Evolutionary conservation across 2,888 invertebrate genomes (phyloP), one percentile per base, ranked within the genome.

Genomic region (Ichneumon xanthorius): DNA sequence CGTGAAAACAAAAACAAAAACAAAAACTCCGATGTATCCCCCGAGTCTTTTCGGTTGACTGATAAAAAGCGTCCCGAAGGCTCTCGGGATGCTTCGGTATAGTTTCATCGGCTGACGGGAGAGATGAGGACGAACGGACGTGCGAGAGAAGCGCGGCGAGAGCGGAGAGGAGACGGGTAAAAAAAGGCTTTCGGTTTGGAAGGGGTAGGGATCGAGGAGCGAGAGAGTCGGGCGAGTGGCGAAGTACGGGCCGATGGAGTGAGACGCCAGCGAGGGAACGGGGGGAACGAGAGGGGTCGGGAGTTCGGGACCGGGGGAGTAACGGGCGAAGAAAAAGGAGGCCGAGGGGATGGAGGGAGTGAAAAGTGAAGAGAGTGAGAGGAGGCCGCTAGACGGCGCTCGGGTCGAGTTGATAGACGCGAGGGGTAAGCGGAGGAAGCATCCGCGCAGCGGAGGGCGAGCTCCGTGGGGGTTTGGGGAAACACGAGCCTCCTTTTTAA

Each of bases 1-100:
- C 53, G 14, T 63, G n/a, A 61, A 14, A 61, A 33, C 2, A 61
- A 48, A 40, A 40, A 76, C 40, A 67, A 48, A 50, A 71, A 72
- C 68, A 72, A 65, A 65, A 78, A 22, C 26, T 14, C 26, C 87
- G 86, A 88, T 89, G 87, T 88, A 90, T 89, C 88, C 88, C 87
- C 88, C 89, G 88, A 90, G 90, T 88, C 89, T 91, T 92, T 90
- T 91, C 87, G 90, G 89, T 89, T 87, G 89, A 89, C 89, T 90
- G 92, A 92, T 92, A 92, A 92, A 92, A 91, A 92, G 88, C 73
- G 70, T 73, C 88, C 88, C 87, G 89, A 88, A 89, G 89, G 89
- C 89, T 90, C 84, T 48, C 87, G 65, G 77, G 58, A 58, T 11
- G 58, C 72, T 75, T 79, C 67, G 40, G 82, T 80, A 4, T 63